Evolutionary conservation across 2,888 invertebrate genomes (phyloP).

Genomic region (Hydrotaea cyrtoneurina): DNA sequence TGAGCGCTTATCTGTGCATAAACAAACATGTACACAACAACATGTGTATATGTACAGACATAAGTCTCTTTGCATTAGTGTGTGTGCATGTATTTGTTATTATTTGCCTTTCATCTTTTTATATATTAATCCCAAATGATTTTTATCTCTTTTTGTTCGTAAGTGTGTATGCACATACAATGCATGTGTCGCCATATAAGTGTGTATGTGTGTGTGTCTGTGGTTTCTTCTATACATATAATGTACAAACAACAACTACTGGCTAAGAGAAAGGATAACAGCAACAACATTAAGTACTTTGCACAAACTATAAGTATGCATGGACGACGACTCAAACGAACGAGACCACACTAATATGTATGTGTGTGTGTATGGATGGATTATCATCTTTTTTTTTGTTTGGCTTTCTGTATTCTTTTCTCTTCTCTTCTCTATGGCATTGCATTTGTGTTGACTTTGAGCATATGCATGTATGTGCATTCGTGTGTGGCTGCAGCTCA

Average conservation of each 20-base stretch:
- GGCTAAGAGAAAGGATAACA: not conserved
- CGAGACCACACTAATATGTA: not conserved
- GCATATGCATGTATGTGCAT: not conserved
- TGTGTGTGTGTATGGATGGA: not conserved
- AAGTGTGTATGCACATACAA: not conserved
- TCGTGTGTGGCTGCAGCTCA: no score
- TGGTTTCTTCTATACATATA: conserved; percentile 4
- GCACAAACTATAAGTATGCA: no score
- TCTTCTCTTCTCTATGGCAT: not conserved
- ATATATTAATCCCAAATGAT: conserved; percentile 50
- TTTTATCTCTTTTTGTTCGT: conserved; percentile 37
- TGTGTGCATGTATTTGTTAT: conserved; percentile 2
- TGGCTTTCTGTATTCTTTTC: not conserved
- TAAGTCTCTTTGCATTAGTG: no score
- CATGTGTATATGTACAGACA: not conserved
- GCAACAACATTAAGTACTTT: conserved; percentile 25
- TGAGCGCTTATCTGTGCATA: not conserved
- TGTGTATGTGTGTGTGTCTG: not conserved
- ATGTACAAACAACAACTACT: conserved; percentile 7
- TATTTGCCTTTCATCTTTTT: not conserved
- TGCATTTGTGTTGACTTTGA: conserved; percentile 23
- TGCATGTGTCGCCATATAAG: not conserved
- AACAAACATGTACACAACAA: conserved; percentile 6
- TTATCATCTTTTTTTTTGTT: conserved; percentile 2
- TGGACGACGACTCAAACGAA: no score